Base-by-base conservation (phyloP, 2,797 vertebrate species). In the Otus scops region DNA sequence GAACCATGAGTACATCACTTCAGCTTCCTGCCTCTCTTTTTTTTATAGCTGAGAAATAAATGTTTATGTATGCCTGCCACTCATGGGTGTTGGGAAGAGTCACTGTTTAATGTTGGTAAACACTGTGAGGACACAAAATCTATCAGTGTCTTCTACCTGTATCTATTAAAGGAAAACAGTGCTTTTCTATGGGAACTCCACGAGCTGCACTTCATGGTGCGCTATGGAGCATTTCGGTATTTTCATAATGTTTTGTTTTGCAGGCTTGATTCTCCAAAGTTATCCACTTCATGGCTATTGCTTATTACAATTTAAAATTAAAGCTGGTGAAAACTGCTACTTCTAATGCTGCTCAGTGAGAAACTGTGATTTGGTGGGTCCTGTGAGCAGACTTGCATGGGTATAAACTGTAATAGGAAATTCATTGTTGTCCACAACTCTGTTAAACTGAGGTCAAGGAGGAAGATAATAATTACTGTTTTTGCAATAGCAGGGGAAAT, bases 191-290 rank as follows among this genome's bases (percentile, higher is more conserved):
- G 64, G 79, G 51, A 76, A 7, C 74, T 51, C 70, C 65, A 56
- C 0, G 3, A 75, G 22, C 1, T 87, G 36, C 27, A 4, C 21
- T 63, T 87, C 27, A 50, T n/a, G 43, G n/a, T 38, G 63, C 26
- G 1, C 28, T 50, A 4, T 0, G 3, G 53, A 65, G 61, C 3
- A 0, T 51, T 78, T 43, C 32, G 71, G 50, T 27, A 12, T 54
- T 78, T 79, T 56, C 11, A 7, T 20, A 5, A 5, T 4, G 0
- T 57, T 78, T 36, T 24, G 70, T 27, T 69, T 68, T 48, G 39
- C 39, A 26, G 17, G 3, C 30, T 39, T 14, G 34, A 6, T 41
- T 51, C 60, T 83, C 56, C 51, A 17, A 9, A 17, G n/a, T 17
- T 70, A 41, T 15, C 30, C 36, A 9, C n/a, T 74, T 57, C 4